Percentiles rank a stretch among this genome's conserved stretches.
These are phyloP conservation scores for Turdus rufiventris DNA, from an alignment of 2,113 vertebrate genomes.

Conservation along the genomic window DNA sequence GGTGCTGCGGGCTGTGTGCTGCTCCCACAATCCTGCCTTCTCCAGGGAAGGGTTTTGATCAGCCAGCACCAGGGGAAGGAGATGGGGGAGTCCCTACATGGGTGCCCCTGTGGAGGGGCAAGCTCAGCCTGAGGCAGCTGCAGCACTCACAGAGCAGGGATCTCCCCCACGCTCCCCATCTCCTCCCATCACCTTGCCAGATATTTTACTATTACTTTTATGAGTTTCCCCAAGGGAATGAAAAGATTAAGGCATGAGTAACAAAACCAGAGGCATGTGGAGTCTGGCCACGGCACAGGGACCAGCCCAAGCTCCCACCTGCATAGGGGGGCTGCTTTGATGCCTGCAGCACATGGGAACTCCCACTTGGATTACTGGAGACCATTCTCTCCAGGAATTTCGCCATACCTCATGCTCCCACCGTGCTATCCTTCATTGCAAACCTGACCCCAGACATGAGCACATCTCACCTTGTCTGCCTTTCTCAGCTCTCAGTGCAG, in stretches of 20 bases:
- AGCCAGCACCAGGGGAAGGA: background rate
- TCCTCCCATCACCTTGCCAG: background rate
- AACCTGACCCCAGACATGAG: background rate
- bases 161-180: background rate
- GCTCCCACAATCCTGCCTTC: background rate
- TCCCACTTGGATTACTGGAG: background rate
- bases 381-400: background rate
- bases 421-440: background rate
- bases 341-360: background rate
- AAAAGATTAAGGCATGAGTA: constrained; percentile 14
- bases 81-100: accelerated
- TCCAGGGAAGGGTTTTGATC: background rate
- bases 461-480: accelerated
- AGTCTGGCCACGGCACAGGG: accelerated
- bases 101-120: accelerated
- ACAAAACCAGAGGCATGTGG: constrained; percentile 1
- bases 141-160: background rate
- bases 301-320: background rate
- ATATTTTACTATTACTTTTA: background rate
- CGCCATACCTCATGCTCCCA: background rate
- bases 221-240: background rate
- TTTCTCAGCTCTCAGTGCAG: background rate
- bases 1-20: background rate
- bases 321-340: background rate
- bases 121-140: background rate